Evolutionary conservation across 2,113 vertebrate species (phyloP).

Genomic region (Garra rufa): DNA sequence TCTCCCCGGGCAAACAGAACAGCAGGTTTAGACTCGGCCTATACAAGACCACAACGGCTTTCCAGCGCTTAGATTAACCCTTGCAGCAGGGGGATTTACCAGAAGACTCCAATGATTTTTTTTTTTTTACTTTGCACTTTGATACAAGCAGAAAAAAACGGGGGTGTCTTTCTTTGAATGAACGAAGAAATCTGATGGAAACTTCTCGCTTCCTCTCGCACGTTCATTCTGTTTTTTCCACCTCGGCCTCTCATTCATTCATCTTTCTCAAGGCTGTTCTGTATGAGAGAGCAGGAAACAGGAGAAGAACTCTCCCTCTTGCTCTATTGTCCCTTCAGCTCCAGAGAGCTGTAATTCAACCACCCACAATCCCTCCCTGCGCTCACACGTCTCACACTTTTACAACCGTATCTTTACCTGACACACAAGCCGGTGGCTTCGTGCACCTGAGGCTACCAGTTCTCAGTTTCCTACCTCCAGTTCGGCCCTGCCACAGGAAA

Average conservation of each 20-base stretch:
- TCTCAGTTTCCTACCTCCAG: slow-evolving; percentile 33
- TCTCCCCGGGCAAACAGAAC: slow-evolving; percentile 70
- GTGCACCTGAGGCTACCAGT: slow-evolving; percentile 29
- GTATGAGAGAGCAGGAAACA: slow-evolving; percentile 21
- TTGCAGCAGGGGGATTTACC: slow-evolving; percentile 68
- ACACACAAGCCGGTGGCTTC: slow-evolving; percentile 31
- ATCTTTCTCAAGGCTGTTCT: slow-evolving; percentile 37
- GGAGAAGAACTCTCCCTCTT: slow-evolving; percentile 21
- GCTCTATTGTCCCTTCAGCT: slow-evolving; percentile 24
- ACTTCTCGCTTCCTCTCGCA: neutral
- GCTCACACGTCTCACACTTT: slow-evolving; percentile 39
- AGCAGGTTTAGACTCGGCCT: slow-evolving; percentile 67
- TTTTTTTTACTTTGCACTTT: slow-evolving; percentile 8
- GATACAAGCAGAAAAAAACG: neutral
- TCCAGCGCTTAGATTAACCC: slow-evolving; percentile 46
- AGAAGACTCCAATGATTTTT: neutral
- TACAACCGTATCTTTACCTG: slow-evolving; percentile 18
- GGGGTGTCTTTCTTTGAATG: neutral
- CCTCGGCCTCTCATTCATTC: slow-evolving; percentile 6
- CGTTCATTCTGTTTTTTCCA: slow-evolving; percentile 19
- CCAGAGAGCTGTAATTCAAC: slow-evolving; percentile 39
- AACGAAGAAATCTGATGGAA: slow-evolving; percentile 4
- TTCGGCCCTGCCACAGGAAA: neutral
- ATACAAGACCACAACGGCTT: slow-evolving; percentile 20
- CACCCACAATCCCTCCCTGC: slow-evolving; percentile 30